Evolutionary conservation across 2,113 vertebrate genomes (phyloP).

Genomic region (Galeopterus variegatus): DNA sequence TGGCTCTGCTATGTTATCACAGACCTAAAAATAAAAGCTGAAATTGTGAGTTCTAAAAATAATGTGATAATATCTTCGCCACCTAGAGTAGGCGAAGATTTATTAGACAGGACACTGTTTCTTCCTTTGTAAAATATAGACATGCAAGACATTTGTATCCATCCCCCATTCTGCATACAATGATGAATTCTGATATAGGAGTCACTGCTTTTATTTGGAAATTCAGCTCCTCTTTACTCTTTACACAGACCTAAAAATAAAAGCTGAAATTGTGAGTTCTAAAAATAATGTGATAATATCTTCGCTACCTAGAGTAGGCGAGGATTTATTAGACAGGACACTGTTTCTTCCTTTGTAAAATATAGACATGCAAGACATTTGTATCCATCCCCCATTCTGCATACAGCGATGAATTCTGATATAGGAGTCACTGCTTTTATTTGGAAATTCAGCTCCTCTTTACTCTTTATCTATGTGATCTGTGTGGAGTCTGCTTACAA

Average conservation of each 20-base stretch:
- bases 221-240: background rate
- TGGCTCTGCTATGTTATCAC: background rate
- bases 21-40: conserved; percentile 11
- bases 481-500: background rate
- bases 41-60: background rate
- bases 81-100: background rate
- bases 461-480: background rate
- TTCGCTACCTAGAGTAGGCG: background rate
- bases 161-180: background rate
- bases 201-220: background rate
- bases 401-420: background rate
- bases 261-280: background rate
- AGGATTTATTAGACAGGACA: background rate
- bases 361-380: background rate
- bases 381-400: background rate
- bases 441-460: conserved; percentile 7
- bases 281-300: conserved; percentile 7
- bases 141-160: background rate
- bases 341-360: conserved; percentile 28
- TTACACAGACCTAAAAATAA: conserved; percentile 13
- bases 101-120: background rate
- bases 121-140: conserved; percentile 28
- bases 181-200: background rate
- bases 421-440: background rate
- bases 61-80: background rate